Conservation (phyloP, 2,797 vertebrate species). For the Epinephelus coioides region DNA sequence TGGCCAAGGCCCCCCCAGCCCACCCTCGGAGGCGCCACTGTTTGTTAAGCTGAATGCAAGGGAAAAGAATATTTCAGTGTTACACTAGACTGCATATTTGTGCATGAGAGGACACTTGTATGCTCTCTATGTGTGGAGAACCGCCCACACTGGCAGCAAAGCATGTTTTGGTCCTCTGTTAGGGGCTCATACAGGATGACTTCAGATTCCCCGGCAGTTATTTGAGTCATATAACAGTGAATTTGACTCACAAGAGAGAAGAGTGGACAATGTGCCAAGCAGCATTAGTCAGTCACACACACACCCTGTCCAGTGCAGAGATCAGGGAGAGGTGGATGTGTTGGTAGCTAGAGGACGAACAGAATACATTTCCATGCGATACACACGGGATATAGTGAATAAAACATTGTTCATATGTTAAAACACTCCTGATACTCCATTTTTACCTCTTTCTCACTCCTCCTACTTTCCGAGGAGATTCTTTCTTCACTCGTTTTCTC, state of each 20-base stretch:
- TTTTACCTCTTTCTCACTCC: background rate
- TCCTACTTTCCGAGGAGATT: conserved; percentile 28
- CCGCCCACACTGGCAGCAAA: conserved; percentile 65
- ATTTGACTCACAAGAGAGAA: conserved; percentile 43
- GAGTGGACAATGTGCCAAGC: conserved; percentile 48
- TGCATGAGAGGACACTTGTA: conserved; percentile 24
- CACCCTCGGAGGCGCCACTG: no score
- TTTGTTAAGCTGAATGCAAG: background rate
- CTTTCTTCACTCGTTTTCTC: conserved; percentile 9
- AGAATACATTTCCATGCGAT: conserved; percentile 39
- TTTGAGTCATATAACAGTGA: conserved; percentile 63
- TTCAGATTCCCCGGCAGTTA: conserved; percentile 69
- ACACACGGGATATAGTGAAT: conserved; percentile 4
- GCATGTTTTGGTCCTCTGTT: conserved; percentile 74
- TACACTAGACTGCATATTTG: background rate
- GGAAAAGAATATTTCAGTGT: background rate
- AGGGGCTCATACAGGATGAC: conserved; percentile 56
- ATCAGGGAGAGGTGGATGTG: conserved; percentile 12
- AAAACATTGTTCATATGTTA: conserved; percentile 19
- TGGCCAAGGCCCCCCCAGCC: no score
- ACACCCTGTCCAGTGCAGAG: conserved; percentile 33
- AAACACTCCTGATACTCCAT: background rate
- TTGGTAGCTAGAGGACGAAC: conserved; percentile 15
- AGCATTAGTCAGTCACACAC: conserved; percentile 42
- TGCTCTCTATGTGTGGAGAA: conserved; percentile 13